A percentile compares a stretch with the other conserved stretches of the same genome.
Evolutionary conservation across 2,888 invertebrate species (phyloP).

Genomic region (Therioaphis trifolii): DNA sequence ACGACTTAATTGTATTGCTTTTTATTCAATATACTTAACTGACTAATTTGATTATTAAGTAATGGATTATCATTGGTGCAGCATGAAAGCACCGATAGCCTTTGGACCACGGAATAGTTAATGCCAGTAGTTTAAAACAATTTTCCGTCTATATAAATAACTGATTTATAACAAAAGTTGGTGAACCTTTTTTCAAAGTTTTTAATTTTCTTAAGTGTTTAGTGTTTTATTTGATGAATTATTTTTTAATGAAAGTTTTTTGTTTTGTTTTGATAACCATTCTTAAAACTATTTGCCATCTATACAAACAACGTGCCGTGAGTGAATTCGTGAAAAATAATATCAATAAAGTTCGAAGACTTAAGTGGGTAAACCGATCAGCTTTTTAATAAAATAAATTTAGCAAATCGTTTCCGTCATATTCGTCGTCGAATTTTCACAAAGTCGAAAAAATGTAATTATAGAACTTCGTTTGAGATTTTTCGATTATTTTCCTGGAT

Average conservation of each 20-base stretch:
- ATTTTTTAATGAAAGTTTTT: neutral
- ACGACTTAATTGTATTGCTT: neutral
- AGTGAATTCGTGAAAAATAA: too few species aligned
- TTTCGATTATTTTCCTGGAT: too few species aligned
- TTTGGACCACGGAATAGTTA: neutral
- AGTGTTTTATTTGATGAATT: neutral
- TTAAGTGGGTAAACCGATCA: too few species aligned
- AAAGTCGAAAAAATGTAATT: too few species aligned
- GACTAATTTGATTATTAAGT: neutral
- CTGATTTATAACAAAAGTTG: neutral
- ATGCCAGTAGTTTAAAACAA: slow-evolving; percentile 1
- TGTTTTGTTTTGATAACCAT: too few species aligned
- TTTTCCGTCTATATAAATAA: neutral
- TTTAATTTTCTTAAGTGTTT: slow-evolving; percentile 2
- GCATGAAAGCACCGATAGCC: neutral
- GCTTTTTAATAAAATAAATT: too few species aligned
- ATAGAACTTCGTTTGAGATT: too few species aligned
- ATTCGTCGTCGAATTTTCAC: too few species aligned
- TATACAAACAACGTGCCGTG: too few species aligned
- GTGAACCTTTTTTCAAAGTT: neutral
- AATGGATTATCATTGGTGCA: neutral
- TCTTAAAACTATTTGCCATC: too few species aligned
- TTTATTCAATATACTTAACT: slow-evolving; percentile 1
- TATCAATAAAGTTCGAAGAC: too few species aligned
- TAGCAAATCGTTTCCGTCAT: too few species aligned